Evolutionary conservation across 2,797 vertebrate species (phyloP).

Genomic region (Limnodromus scolopaceus): DNA sequence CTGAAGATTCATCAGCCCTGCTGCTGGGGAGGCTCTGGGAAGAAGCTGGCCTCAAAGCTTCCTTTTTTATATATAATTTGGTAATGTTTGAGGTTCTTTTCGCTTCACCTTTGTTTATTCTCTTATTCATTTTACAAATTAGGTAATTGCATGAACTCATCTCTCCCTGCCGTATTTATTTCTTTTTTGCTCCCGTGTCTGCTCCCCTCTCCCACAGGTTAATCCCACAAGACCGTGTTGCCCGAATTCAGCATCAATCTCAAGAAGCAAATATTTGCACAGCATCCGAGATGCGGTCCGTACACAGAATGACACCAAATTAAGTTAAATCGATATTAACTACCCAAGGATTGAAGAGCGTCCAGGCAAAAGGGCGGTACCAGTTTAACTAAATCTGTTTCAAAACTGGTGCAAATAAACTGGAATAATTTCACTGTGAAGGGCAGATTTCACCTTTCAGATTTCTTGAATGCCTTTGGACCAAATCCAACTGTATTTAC

Average conservation of each 20-base stretch:
- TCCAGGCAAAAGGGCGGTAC: neutral
- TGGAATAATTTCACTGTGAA: neutral
- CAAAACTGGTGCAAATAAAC: neutral
- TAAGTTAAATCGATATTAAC: neutral
- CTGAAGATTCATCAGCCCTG: neutral
- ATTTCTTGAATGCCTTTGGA: neutral
- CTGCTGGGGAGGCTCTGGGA: neutral
- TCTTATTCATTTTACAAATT: neutral
- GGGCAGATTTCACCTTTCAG: neutral
- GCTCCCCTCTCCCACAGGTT: neutral
- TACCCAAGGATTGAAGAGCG: neutral
- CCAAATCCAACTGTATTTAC: neutral
- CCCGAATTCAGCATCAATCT: neutral
- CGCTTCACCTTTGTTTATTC: neutral
- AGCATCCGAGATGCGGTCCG: neutral
- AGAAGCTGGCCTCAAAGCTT: neutral
- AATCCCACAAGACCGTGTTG: neutral
- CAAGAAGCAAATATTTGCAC: conserved; percentile 32
- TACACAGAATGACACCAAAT: neutral
- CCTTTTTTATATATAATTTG: neutral
- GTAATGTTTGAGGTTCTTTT: neutral
- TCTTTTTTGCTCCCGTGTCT: neutral
- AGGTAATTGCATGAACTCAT: neutral
- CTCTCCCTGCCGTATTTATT: neutral
- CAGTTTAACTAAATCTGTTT: neutral